Evolutionary conservation across 2,113 vertebrate species (phyloP).

Genomic region (Chamaetylas fuelleborni): DNA sequence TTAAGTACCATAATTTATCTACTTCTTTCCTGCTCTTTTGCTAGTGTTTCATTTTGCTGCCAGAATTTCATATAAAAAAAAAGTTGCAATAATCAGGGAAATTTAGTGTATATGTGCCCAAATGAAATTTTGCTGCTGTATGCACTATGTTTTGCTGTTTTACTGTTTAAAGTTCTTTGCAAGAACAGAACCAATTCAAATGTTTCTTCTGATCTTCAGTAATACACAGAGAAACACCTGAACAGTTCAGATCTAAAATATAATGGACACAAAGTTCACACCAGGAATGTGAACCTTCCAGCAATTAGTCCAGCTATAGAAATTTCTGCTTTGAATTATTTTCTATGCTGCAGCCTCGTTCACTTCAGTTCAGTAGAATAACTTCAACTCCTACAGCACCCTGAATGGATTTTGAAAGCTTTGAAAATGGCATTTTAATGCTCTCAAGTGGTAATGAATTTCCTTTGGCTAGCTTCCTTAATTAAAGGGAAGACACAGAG

Average conservation of each 20-base stretch:
- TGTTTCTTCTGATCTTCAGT: neutral
- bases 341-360: neutral
- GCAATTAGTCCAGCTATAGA: neutral
- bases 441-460: neutral
- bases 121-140: neutral
- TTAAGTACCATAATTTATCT: neutral
- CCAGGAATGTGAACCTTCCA: neutral
- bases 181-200: neutral
- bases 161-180: neutral
- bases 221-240: neutral
- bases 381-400: neutral
- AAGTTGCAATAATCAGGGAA: neutral
- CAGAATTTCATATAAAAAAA: neutral
- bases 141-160: neutral
- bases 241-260: neutral
- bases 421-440: neutral
- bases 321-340: neutral
- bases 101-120: neutral
- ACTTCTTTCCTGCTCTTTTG: neutral
- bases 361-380: neutral
- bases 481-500: neutral
- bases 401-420: neutral
- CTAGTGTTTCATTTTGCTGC: neutral
- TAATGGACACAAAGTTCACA: neutral
- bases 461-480: constrained; percentile 15